Percentiles rank a stretch among this genome's conserved stretches.
Evolutionary conservation across 2,888 invertebrate species (phyloP).

Genomic region (Branchinecta sandiegonensis): DNA sequence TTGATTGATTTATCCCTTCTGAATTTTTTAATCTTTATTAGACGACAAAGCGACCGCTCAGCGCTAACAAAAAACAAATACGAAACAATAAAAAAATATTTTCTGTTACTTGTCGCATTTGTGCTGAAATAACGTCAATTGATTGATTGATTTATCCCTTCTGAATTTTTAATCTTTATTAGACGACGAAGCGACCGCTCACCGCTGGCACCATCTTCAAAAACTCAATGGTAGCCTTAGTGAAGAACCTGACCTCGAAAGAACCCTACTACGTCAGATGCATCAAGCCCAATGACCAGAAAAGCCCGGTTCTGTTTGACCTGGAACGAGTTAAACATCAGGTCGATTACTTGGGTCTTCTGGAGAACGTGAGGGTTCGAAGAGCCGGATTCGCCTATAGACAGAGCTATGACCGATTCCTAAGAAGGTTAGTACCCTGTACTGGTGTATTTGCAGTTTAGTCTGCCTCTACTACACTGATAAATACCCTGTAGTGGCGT

Average conservation of each 20-base stretch:
- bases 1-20: neutral
- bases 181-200: slow-evolving; percentile 85
- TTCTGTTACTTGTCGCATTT: no score
- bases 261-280: slow-evolving; percentile 95
- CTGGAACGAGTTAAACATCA: slow-evolving; percentile 48
- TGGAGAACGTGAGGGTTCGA: slow-evolving; percentile 89
- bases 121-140: neutral
- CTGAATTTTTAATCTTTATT: slow-evolving; percentile 29
- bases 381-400: slow-evolving; percentile 95
- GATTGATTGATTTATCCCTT: neutral
- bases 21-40: slow-evolving; percentile 33
- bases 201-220: slow-evolving; percentile 92
- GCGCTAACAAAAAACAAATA: no score
- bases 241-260: slow-evolving; percentile 72
- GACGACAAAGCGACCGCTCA: slow-evolving; percentile 87
- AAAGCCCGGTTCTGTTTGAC: slow-evolving; percentile 72
- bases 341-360: slow-evolving; percentile 61
- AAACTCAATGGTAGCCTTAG: slow-evolving; percentile 80
- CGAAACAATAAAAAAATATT: no score
- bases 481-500: no score
- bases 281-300: slow-evolving; percentile 90
- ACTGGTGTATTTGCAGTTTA: no score
- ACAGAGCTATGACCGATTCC: slow-evolving; percentile 80
- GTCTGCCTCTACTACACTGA: no score
- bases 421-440: slow-evolving; percentile 46